These are phyloP conservation scores for Scelioninae gen. 2 DNA, from an alignment of 2,888 invertebrate genomes.

Conservation along the genomic window DNA sequence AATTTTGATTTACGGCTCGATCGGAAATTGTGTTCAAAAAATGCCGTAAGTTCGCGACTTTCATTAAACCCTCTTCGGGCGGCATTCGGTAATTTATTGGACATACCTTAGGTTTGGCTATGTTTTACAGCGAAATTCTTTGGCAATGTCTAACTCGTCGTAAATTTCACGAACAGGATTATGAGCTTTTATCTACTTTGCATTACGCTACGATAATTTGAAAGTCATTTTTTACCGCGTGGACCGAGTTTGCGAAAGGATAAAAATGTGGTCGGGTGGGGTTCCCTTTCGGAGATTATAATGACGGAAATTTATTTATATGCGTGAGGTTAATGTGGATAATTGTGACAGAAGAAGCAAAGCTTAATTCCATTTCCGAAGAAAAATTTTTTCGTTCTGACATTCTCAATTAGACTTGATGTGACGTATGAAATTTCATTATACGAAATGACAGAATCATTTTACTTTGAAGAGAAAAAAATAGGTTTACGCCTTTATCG, in stretches of 20 bases:
- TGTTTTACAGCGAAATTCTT: conserved; percentile 51
- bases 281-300: too few species aligned
- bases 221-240: not conserved
- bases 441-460: too few species aligned
- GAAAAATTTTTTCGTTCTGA: too few species aligned
- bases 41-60: conserved; percentile 50
- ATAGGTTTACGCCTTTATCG: too few species aligned
- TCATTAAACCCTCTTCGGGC: conserved; percentile 51
- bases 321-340: too few species aligned
- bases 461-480: too few species aligned
- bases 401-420: too few species aligned
- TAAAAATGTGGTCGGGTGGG: too few species aligned
- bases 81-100: conserved; percentile 51
- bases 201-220: conserved; percentile 31
- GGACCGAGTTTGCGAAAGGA: not conserved
- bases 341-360: too few species aligned
- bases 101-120: conserved; percentile 42
- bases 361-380: too few species aligned
- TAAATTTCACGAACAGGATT: conserved; percentile 41
- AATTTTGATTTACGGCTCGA: conserved; percentile 52
- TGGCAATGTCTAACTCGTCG: conserved; percentile 27
- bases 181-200: conserved; percentile 47
- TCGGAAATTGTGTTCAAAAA: conserved; percentile 54
- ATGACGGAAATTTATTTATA: too few species aligned
- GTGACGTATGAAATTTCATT: too few species aligned